Evolutionary conservation across 1,140 invertebrate genomes (phyloP).

Genomic region (Myzus persicae): DNA sequence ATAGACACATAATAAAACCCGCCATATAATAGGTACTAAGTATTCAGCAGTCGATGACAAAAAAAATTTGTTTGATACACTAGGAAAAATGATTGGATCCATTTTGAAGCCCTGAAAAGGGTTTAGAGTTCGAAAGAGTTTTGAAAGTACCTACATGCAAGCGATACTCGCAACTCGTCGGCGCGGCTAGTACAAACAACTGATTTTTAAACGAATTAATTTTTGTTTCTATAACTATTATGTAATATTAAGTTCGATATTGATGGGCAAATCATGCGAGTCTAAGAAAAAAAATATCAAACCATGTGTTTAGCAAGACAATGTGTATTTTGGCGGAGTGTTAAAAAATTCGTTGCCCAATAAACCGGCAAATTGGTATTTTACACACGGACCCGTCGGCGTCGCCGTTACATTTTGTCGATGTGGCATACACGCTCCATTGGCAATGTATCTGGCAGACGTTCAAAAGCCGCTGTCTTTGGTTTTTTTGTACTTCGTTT

Average conservation of each 20-base stretch:
- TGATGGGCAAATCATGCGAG: neutral
- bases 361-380: slow-evolving; percentile 11
- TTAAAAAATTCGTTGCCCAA: slow-evolving; percentile 18
- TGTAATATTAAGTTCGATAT: neutral
- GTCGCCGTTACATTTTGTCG: neutral
- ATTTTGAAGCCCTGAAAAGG: neutral
- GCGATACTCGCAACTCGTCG: neutral
- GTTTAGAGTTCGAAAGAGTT: neutral
- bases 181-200: neutral
- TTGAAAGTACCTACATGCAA: neutral
- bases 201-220: neutral
- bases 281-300: neutral
- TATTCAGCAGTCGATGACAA: neutral
- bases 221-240: neutral
- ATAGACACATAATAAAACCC: neutral
- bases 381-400: slow-evolving; percentile 22
- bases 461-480: slow-evolving; percentile 8
- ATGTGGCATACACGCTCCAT: neutral
- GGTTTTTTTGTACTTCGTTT: slow-evolving; percentile 2
- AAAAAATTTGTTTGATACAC: neutral
- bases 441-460: slow-evolving; percentile 29
- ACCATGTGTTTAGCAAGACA: neutral
- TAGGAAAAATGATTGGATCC: neutral
- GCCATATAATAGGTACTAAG: neutral
- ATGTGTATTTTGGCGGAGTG: slow-evolving; percentile 15